Base-by-base conservation (phyloP, 2,797 vertebrate genomes). In the Sciaenops ocellatus region DNA sequence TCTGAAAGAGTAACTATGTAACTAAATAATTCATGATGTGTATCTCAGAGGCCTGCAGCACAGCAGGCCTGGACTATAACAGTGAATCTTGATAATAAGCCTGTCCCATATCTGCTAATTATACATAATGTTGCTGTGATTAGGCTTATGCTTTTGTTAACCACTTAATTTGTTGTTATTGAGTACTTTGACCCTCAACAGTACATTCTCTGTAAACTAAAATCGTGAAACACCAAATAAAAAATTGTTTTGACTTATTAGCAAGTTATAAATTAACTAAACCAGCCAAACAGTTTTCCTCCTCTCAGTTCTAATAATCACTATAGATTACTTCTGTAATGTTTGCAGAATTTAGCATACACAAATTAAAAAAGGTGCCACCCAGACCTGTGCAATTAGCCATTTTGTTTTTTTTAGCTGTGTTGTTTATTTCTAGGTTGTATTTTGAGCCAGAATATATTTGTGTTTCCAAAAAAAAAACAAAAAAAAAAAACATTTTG, bases 21-120 rank as follows among this genome's bases (percentile, higher is more conserved):
- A 38, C 42, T 57, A 50, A 55, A 41, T 54, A 46, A 51, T n/a
- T 54, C 17, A 26, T 54, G 56, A n/a, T 64, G 65, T 57, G 16
- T 48, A 26, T 51, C n/a, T 55, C n/a, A 54, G 41, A 24, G 11
- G 48, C 28, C 17, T 41, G 13, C 44, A 50, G 60, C 42, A 55
- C 56, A 66, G 10, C 26, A 48, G 16, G 18, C 44, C 24, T 44
- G 3, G 65, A 34, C 24, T 65, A 7, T 52, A 60, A 24, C 22
- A 30, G 26, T 46, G 10, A 75, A 51, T 80, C 34, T 52, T 44
- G 4, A 52, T 69, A n/a, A 56, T 50, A 64, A 38, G 8, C n/a
- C 1, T 4, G 18, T 6, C 9, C 8, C 18, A 20, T 24, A 65
- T 65, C 54, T 34, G 6, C n/a, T 54, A 38, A 69, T 69, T 55